Percentiles rank a stretch among this genome's conserved stretches.
These are phyloP conservation scores for Drosophila pullipes DNA, from an alignment of 2,888 invertebrate species.

Conservation along the genomic window DNA sequence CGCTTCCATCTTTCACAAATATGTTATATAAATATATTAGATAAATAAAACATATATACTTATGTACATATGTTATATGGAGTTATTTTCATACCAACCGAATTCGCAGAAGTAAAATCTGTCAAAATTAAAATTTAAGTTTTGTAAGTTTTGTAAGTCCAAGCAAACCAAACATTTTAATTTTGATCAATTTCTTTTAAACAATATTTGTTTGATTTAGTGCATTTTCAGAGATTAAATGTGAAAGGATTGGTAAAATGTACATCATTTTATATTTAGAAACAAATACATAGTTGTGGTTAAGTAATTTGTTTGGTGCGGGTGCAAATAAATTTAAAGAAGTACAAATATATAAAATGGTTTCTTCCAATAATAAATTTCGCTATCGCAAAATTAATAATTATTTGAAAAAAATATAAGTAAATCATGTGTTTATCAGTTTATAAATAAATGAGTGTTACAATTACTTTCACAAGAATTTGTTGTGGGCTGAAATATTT, in stretches of 20 bases:
- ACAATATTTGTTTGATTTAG: not conserved
- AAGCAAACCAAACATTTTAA: not conserved
- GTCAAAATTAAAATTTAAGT: not conserved
- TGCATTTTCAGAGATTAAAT: not conserved
- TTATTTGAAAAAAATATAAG: not conserved
- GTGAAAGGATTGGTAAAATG: not conserved
- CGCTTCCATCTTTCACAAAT: not conserved
- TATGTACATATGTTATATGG: not conserved
- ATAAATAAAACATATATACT: not conserved
- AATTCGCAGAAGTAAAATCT: not conserved
- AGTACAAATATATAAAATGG: constrained; percentile 1
- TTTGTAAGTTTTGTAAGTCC: not conserved
- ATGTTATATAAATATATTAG: not conserved
- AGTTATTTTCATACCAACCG: not conserved
- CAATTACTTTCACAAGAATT: not conserved
- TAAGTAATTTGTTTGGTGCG: constrained; percentile 24
- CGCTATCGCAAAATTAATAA: constrained; percentile 17
- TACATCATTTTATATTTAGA: constrained; percentile 17
- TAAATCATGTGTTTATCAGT: not conserved
- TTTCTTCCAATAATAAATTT: constrained; percentile 14
- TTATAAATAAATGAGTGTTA: not conserved
- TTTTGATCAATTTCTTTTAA: not conserved
- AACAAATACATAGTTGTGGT: constrained; percentile 28
- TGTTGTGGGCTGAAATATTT: not conserved
- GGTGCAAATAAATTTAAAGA: constrained; percentile 19